A percentile compares a stretch with the other conserved stretches of the same genome.
Evolutionary conservation across 2,113 vertebrate genomes (phyloP).

Genomic region (Sinocyclocheilus anshuiensis): DNA sequence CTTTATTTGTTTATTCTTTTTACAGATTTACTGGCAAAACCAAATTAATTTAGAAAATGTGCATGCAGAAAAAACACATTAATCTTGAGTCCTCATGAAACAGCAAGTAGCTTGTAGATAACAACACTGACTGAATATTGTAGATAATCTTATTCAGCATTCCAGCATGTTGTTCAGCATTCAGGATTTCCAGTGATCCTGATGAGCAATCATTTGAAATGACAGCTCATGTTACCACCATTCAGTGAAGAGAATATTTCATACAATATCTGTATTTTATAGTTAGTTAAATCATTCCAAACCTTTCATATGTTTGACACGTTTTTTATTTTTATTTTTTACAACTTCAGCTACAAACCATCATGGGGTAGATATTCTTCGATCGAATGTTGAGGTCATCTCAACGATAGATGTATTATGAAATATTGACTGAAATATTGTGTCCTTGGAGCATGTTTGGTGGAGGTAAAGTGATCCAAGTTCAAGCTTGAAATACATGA

Average conservation of each 20-base stretch:
- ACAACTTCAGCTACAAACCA: neutral
- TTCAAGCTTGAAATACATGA: too few species aligned
- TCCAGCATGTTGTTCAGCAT: neutral
- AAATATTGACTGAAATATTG: slow-evolving; percentile 15
- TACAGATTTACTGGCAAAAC: neutral
- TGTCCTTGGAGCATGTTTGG: neutral
- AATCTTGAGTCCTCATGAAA: neutral
- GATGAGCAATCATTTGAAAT: neutral
- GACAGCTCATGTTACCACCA: neutral
- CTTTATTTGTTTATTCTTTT: neutral
- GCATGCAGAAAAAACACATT: too few species aligned
- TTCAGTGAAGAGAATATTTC: neutral
- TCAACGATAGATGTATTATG: neutral
- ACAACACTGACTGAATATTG: neutral
- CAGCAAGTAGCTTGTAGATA: neutral
- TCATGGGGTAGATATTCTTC: neutral
- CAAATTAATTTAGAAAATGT: neutral
- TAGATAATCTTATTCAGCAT: neutral
- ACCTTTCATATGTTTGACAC: neutral
- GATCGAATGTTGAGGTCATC: neutral
- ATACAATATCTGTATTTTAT: neutral
- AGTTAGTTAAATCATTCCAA: neutral
- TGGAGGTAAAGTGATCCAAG: too few species aligned
- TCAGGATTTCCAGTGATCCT: neutral
- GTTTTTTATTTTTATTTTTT: neutral